A percentile compares a stretch with the other conserved stretches of the same genome.
phyloP scores from a whole-genome alignment of 2,797 vertebrate genomes.

The Poecilia picta region DNA sequence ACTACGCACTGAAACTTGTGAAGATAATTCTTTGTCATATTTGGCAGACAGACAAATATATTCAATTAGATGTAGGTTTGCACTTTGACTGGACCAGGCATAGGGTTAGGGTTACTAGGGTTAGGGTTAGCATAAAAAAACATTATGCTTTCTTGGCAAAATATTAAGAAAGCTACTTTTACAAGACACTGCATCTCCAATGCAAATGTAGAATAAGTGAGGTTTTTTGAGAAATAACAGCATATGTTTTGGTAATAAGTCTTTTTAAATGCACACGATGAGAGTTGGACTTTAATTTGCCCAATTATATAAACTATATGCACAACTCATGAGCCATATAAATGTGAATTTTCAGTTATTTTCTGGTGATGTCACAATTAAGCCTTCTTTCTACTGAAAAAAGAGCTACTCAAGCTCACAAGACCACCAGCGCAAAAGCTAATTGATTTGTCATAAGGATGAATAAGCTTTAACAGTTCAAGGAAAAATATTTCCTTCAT shows the following conservation, averaged over 20 bases:
- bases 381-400: background rate
- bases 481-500: conserved; percentile 6
- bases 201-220: background rate
- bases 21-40: background rate
- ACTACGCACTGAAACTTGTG: background rate
- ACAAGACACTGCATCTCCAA: background rate
- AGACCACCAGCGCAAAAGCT: background rate
- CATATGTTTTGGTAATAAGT: background rate
- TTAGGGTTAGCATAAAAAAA: too few relatives aligned
- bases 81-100: background rate
- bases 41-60: background rate
- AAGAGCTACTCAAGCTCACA: background rate
- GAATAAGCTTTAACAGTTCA: conserved; percentile 13
- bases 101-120: too few relatives aligned
- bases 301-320: background rate
- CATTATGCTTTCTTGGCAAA: background rate
- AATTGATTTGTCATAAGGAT: conserved; percentile 1
- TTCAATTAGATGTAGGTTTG: background rate
- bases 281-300: background rate
- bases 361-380: background rate
- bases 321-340: conserved; percentile 1
- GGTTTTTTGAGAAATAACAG: background rate
- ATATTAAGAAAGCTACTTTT: background rate
- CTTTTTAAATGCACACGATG: background rate
- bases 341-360: background rate